Conservation (phyloP, 2,797 vertebrate species). For the Siniperca obscura region DNA sequence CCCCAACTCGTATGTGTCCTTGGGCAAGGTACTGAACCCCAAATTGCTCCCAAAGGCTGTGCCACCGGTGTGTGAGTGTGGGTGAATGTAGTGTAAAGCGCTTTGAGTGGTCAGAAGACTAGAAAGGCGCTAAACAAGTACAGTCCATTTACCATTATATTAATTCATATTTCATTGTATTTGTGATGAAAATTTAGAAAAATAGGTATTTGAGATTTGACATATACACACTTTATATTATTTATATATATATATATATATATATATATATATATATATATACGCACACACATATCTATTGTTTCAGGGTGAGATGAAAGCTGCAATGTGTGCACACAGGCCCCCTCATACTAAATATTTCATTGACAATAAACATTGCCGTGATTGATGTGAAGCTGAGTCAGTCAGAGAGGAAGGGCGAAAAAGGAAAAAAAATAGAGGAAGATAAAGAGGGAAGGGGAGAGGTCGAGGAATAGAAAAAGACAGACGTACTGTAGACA, state of each 20-base stretch:
- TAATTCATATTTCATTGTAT: constrained; percentile 22
- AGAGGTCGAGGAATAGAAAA: constrained; percentile 11
- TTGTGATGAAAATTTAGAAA: constrained; percentile 18
- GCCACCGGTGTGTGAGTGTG: too few relatives aligned
- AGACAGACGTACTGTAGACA: background rate
- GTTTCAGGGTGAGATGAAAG: constrained; percentile 68
- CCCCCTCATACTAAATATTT: constrained; percentile 78
- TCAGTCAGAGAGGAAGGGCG: constrained; percentile 42
- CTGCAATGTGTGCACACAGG: constrained; percentile 59
- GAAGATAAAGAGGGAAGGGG: constrained; percentile 18
- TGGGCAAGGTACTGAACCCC: too few relatives aligned
- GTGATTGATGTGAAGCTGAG: constrained; percentile 70
- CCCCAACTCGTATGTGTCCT: too few relatives aligned
- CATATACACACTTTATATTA: background rate
- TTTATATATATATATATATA: too few relatives aligned
- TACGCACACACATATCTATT: constrained; percentile 26
- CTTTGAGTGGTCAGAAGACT: too few relatives aligned
- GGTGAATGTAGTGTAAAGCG: too few relatives aligned
- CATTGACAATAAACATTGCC: constrained; percentile 77
- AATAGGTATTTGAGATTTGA: background rate
- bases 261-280: too few relatives aligned
- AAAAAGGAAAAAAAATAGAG: constrained; percentile 12
- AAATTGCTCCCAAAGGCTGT: too few relatives aligned
- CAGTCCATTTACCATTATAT: background rate
- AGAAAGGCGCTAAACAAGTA: too few relatives aligned